A percentile compares a stretch with the other conserved stretches of the same genome.
Evolutionary conservation across 2,797 vertebrate genomes (phyloP).

Genomic region (Mus minutoides): DNA sequence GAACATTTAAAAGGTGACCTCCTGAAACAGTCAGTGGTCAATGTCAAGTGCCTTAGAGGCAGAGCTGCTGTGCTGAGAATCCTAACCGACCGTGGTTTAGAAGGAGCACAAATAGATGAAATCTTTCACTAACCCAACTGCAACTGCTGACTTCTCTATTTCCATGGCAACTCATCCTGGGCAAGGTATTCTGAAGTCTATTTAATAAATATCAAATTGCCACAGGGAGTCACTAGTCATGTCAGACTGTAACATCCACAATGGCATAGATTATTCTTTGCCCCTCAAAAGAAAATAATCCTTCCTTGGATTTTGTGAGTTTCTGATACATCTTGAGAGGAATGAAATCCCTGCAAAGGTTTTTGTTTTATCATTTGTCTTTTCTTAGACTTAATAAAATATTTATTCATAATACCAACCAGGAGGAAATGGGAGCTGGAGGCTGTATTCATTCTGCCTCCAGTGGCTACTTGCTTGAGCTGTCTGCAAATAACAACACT

Average conservation of each 20-base stretch:
- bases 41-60: conserved; percentile 55
- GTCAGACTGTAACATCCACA: conserved; percentile 43
- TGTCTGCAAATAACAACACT: conserved; percentile 48
- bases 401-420: conserved; percentile 64
- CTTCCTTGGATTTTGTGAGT: conserved; percentile 48
- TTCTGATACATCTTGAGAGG: conserved; percentile 53
- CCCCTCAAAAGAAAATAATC: conserved; percentile 34
- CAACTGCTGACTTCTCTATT: conserved; percentile 74
- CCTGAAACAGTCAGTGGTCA: conserved; percentile 42
- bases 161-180: conserved; percentile 77
- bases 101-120: conserved; percentile 68
- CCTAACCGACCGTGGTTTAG: conserved; percentile 41
- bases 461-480: conserved; percentile 9
- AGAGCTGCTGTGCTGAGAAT: conserved; percentile 55
- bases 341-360: conserved; percentile 52
- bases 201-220: conserved; percentile 78
- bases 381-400: conserved; percentile 45
- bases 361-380: conserved; percentile 48
- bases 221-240: conserved; percentile 67
- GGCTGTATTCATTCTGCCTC: neutral
- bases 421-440: conserved; percentile 1
- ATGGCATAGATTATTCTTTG: conserved; percentile 48
- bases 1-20: conserved; percentile 53
- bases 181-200: conserved; percentile 72
- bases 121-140: conserved; percentile 67